Conservation (phyloP, 2,888 invertebrate species). For the Operophtera brumata region DNA sequence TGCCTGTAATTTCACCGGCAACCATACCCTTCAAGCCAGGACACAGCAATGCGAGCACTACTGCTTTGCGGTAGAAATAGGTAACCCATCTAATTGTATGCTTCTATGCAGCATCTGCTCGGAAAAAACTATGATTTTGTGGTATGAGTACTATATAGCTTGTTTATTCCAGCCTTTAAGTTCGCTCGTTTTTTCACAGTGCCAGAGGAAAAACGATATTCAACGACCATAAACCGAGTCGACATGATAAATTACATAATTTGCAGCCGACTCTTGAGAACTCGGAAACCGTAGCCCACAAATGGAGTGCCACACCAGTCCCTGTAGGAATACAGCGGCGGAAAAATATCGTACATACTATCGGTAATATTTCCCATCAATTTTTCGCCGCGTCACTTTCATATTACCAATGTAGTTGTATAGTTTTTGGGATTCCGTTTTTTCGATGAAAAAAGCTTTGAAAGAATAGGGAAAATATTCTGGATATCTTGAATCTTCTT, state of each 20-base stretch:
- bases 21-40: no score
- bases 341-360: constrained; percentile 27
- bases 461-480: no score
- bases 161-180: no score
- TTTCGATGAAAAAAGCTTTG: no score
- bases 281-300: constrained; percentile 37
- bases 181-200: constrained; percentile 34
- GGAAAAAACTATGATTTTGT: no score
- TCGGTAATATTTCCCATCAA: constrained; percentile 28
- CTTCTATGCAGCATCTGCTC: no score
- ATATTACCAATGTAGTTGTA: background rate
- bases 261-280: constrained; percentile 51
- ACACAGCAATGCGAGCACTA: no score
- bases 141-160: no score
- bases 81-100: no score
- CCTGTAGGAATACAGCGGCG: constrained; percentile 18
- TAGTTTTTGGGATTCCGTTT: background rate
- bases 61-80: no score
- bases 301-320: constrained; percentile 36
- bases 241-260: constrained; percentile 67
- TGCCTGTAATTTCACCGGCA: no score
- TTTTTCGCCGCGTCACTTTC: constrained; percentile 25
- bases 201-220: constrained; percentile 48
- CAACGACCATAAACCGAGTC: constrained; percentile 49
- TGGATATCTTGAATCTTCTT: no score